Evolutionary conservation across 2,113 vertebrate species (phyloP).

Genomic region (Candoia aspera): DNA sequence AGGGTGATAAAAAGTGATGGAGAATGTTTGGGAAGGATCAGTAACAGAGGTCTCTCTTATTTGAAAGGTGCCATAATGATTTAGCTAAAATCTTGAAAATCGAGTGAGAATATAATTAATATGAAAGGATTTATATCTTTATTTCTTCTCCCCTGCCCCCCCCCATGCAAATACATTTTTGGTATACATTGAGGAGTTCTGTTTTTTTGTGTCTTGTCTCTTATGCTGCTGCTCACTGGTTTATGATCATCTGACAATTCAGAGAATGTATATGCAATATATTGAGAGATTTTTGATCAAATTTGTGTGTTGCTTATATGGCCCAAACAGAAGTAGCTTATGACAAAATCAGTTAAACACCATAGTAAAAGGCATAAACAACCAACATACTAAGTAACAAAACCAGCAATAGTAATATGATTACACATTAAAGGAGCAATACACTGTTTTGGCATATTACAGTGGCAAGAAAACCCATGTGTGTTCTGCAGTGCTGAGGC

Average conservation of each 20-base stretch:
- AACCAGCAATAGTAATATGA: not conserved
- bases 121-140: not conserved
- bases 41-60: not conserved
- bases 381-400: not conserved
- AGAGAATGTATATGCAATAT: not conserved
- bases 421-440: not conserved
- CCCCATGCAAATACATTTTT: fast-evolving
- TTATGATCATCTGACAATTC: not conserved
- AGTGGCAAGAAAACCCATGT: not conserved
- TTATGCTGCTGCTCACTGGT: not conserved
- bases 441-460: not conserved
- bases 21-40: slow-evolving; percentile 11
- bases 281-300: not conserved
- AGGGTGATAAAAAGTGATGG: not conserved
- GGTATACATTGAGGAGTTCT: not conserved
- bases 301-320: not conserved
- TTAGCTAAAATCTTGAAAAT: not conserved
- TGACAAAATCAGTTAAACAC: not conserved
- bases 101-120: slow-evolving; percentile 9
- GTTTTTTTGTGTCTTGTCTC: not conserved
- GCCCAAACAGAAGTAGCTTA: not conserved
- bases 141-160: not conserved
- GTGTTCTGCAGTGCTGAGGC: not conserved
- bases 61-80: not conserved
- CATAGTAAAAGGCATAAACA: not conserved